phyloP scores from a whole-genome alignment of 1,140 invertebrate genomes.

The Hermetia illucens region DNA sequence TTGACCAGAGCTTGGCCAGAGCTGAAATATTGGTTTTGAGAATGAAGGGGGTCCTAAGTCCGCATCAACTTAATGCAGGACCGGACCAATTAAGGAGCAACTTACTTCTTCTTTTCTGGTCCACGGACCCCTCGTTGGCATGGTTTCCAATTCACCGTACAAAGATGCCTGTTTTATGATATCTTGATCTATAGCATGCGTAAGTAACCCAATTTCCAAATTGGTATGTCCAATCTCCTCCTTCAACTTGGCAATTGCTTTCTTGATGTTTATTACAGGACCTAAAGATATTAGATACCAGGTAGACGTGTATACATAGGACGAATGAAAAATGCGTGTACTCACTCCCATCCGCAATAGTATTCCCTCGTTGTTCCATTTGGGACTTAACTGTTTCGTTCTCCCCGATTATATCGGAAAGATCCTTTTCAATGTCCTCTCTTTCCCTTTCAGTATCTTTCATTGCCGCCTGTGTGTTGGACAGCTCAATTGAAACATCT shows the following conservation, averaged over 20 bases:
- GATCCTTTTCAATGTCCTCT: slow-evolving; percentile 42
- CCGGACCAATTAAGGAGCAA: no score
- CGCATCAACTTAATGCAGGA: no score
- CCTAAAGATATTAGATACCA: slow-evolving; percentile 36
- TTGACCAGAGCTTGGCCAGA: no score
- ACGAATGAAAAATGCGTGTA: slow-evolving; percentile 14
- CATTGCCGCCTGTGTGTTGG: slow-evolving; percentile 18
- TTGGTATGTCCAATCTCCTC: slow-evolving; percentile 73
- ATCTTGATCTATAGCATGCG: slow-evolving; percentile 32
- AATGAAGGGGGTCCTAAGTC: no score
- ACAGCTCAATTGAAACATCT: slow-evolving; percentile 32
- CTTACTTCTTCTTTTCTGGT: no score
- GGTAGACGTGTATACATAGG: not conserved
- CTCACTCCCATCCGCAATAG: slow-evolving; percentile 84
- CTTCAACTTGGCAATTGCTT: slow-evolving; percentile 65
- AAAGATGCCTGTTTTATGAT: slow-evolving; percentile 7
- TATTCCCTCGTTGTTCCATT: slow-evolving; percentile 79
- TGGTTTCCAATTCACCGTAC: slow-evolving; percentile 4
- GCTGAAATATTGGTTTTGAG: no score
- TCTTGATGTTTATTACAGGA: slow-evolving; percentile 78
- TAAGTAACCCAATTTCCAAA: slow-evolving; percentile 69
- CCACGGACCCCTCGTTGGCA: no score
- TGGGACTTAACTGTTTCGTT: slow-evolving; percentile 74
- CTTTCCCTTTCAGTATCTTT: slow-evolving; percentile 17
- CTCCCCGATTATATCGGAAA: slow-evolving; percentile 61